Evolutionary conservation across 1,140 invertebrate genomes (phyloP), one percentile per base, ranked within the genome.

Genomic region (Danaus plexippus): DNA sequence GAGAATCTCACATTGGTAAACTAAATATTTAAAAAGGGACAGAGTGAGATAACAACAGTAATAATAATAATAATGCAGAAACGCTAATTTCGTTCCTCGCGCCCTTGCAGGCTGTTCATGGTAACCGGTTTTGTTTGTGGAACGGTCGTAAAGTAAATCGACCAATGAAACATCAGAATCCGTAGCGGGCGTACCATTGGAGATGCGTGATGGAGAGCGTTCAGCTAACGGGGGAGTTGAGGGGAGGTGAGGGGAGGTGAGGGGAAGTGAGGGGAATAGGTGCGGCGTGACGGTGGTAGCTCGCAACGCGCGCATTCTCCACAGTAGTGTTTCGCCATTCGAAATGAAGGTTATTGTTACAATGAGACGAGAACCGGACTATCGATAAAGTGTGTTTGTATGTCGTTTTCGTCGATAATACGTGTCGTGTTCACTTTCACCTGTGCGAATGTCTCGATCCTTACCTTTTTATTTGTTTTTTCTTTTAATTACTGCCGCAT

Each of bases 381-480:
- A 71, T 83, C 79, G 83, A 84, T 84, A 86, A 86, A 86, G 83
- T 86, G 83, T 85, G 83, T 85, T 83, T 86, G 83, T 86, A 86
- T 86, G 81, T 82, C 83, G 83, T 83, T 85, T 86, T 85, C 79
- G 80, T 85, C 80, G 81, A 83, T 87, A 83, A 80, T 81, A 83
- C 82, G 83, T 85, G 81, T 85, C 85, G 83, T 85, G 83, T 80
- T 82, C 83, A 85, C 83, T 87, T 86, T 86, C 81, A 80, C 78
- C 76, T 69, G 83, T 86, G 83, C 84, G 84, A 87, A 87, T 87
- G 81, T 85, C 80, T 85, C 80, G 64, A 82, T 85, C 77, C 79
- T 84, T 80, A 82, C 74, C 73, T 81, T 83, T 80, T 85, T 78
- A 72, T 82, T 86, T 83, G 73, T 79, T 84, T 82, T 84, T 82